Percentiles rank a stretch among this genome's conserved stretches.
phyloP scores from a whole-genome alignment of 2,888 invertebrate genomes.

The Spilarctia lutea region DNA sequence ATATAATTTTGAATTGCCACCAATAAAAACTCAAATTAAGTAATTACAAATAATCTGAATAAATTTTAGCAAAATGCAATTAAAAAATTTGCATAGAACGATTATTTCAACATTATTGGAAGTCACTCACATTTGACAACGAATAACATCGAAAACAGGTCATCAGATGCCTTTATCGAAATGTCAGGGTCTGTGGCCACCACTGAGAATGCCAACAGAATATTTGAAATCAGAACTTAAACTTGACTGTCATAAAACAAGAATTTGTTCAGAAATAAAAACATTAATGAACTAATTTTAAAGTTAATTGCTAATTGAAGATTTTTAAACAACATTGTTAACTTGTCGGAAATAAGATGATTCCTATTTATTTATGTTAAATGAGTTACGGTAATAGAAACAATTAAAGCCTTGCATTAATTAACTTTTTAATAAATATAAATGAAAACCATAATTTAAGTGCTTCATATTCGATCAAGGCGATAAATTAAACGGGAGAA shows the following conservation, averaged over 20 bases:
- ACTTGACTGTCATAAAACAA: slow-evolving; percentile 36
- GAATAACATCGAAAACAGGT: slow-evolving; percentile 67
- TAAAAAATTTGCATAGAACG: slow-evolving; percentile 31
- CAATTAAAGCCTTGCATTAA: not conserved
- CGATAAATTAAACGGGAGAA: slow-evolving; percentile 36
- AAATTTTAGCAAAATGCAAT: slow-evolving; percentile 37
- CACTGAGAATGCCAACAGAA: slow-evolving; percentile 70
- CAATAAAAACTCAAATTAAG: slow-evolving; percentile 1
- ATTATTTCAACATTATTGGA: slow-evolving; percentile 53
- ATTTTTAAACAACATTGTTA: slow-evolving; percentile 1
- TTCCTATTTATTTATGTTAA: not conserved
- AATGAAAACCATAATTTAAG: not conserved
- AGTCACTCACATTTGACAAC: slow-evolving; percentile 60
- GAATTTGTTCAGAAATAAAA: slow-evolving; percentile 36
- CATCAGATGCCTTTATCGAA: slow-evolving; percentile 69
- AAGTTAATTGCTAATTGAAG: slow-evolving; percentile 5
- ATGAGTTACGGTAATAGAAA: not conserved
- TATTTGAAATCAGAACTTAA: slow-evolving; percentile 42
- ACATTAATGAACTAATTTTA: slow-evolving; percentile 18
- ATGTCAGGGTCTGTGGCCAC: slow-evolving; percentile 78
- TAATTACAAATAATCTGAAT: slow-evolving; percentile 21
- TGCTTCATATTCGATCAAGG: slow-evolving; percentile 30
- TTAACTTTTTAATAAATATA: not conserved
- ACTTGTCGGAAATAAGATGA: not conserved
- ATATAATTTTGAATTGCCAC: slow-evolving; percentile 14